These are phyloP conservation scores for Urechis unicinctus DNA, from an alignment of 2,888 invertebrate genomes.

Conservation along the genomic window DNA sequence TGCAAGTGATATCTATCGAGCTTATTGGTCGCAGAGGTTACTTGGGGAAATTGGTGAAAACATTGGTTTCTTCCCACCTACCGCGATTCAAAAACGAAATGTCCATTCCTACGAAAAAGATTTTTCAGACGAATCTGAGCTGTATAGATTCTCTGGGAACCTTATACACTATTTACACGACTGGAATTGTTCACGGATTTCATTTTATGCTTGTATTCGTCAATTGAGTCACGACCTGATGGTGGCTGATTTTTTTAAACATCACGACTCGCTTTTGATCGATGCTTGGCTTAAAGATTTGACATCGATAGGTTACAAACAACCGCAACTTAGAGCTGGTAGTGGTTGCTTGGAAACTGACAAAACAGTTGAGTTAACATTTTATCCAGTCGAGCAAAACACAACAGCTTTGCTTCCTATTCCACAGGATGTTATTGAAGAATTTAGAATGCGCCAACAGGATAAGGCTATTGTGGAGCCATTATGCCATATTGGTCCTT, in stretches of 20 bases:
- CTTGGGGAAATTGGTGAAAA: slow-evolving; percentile 25
- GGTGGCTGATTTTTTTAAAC: slow-evolving; percentile 10
- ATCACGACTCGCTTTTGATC: slow-evolving; percentile 17
- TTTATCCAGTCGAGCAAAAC: slow-evolving; percentile 17
- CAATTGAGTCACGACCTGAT: slow-evolving; percentile 17
- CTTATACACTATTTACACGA: slow-evolving; percentile 17
- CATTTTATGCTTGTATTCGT: slow-evolving; percentile 20
- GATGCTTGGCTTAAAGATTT: slow-evolving; percentile 23
- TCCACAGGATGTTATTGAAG: slow-evolving; percentile 2
- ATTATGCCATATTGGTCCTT: slow-evolving; percentile 6
- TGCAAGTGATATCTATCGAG: slow-evolving; percentile 31
- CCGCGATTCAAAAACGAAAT: slow-evolving; percentile 23
- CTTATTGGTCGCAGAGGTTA: slow-evolving; percentile 31
- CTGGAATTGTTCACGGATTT: slow-evolving; percentile 22
- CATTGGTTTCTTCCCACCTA: slow-evolving; percentile 27
- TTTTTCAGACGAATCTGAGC: slow-evolving; percentile 21
- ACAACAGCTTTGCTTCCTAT: slow-evolving; percentile 15
- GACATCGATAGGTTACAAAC: slow-evolving; percentile 15
- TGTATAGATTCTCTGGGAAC: slow-evolving; percentile 23
- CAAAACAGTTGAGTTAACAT: slow-evolving; percentile 6
- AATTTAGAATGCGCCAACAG: slow-evolving; percentile 3
- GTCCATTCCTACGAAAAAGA: slow-evolving; percentile 25
- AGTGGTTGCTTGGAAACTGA: background rate
- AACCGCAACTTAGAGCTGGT: slow-evolving; percentile 9
- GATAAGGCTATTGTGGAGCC: slow-evolving; percentile 1